Conservation (phyloP, 2,113 vertebrate species). For the Catharus fuscescens region DNA sequence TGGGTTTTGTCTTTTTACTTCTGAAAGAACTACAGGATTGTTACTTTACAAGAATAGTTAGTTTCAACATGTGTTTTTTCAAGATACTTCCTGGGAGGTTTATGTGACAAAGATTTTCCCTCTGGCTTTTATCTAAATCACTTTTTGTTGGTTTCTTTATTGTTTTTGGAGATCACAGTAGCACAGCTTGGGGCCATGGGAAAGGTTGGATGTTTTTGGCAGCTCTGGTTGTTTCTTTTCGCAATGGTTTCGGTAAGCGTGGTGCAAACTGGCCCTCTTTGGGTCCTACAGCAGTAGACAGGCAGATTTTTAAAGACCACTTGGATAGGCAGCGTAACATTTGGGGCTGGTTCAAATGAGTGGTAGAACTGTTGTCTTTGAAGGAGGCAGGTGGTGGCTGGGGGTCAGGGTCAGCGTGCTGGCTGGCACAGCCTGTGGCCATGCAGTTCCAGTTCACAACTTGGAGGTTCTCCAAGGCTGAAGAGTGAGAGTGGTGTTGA, state of each 20-base stretch:
- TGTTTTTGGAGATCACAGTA: neutral
- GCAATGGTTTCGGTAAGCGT: neutral
- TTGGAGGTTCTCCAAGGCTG: neutral
- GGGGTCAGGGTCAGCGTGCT: rapidly evolving
- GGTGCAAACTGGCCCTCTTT: neutral
- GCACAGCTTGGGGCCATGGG: neutral
- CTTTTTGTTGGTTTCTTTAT: neutral
- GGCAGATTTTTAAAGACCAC: neutral
- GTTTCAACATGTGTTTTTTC: neutral
- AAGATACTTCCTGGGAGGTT: neutral
- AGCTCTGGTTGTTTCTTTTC: neutral
- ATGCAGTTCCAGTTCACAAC: neutral
- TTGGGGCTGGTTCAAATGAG: neutral
- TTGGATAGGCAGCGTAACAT: neutral
- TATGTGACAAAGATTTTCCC: neutral
- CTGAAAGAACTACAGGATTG: neutral
- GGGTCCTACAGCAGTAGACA: neutral
- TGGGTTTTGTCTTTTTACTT: neutral
- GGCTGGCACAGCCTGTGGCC: neutral
- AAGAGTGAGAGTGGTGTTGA: neutral
- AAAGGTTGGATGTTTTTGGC: neutral
- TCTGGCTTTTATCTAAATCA: neutral
- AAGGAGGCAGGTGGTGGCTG: neutral
- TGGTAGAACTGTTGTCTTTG: neutral
- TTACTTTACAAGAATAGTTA: neutral